Evolutionary conservation across 2,888 invertebrate genomes (phyloP), one percentile per base, ranked within the genome.

Genomic region (Diploptera punctata): DNA sequence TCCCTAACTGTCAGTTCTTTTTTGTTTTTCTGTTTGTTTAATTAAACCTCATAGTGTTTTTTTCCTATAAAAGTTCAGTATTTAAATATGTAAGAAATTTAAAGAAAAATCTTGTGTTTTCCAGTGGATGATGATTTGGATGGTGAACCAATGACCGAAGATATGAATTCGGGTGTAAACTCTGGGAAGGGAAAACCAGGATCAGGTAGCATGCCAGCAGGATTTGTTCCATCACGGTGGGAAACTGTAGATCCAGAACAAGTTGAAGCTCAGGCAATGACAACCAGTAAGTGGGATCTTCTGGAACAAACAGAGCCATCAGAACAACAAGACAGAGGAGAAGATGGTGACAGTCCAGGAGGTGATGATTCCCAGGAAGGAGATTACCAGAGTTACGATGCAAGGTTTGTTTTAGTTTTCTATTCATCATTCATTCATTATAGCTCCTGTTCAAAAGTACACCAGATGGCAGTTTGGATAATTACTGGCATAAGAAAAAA

Each of bases 181-280:
- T 10, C 69, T 18, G 49, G 31, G 18, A 52, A 13, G 67, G 70
- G 24, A 62, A 67, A 47, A 47, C 54, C 43, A 31, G 61, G 60
- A 61, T 24, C 21, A 44, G 77, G 71, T 68, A 79, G 78, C 75
- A 79, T 82, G 31, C 87, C 88, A 73, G 90, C 90, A 0, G 90
- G 90, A 16, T 95, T 98, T 85, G 92, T 96, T 72, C 93, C 94
- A 9, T 97, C 97, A 1, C 94, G 96, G 82, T 99, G 98, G 98
- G 98, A 99, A 87, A 93, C 93, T 57, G 94, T 99, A 26, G 97
- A 98, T 84, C 95, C 96, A 26, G 91, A 92, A 78, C 90, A 92
- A 81, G 86, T 90, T 7, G 93, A 93, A 81, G 91, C 90, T 4
- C 90, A 91, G 82, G 94, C 94, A 7, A 93, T 94, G 87, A 93